Evolutionary conservation across 2,888 invertebrate species (phyloP), one percentile per base, ranked within the genome.

Genomic region (Pomacea canaliculata): DNA sequence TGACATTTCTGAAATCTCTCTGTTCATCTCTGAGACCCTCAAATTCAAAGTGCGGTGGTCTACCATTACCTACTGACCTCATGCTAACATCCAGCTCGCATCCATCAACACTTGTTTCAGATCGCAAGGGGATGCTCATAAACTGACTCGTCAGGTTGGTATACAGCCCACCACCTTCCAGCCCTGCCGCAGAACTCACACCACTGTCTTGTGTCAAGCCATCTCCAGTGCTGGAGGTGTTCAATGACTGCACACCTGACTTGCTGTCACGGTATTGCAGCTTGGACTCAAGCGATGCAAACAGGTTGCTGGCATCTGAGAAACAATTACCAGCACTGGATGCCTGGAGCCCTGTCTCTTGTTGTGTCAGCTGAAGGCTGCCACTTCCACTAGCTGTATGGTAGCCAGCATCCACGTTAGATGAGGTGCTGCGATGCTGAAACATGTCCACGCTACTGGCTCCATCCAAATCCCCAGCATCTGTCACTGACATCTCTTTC

Each of bases 391-490:
- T 88, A 46, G 86, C 84, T 56, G 88, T 89, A 76, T 89, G 86
- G 79, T 89, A 89, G 19, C 89, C 89, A 51, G 89, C 89, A 77
- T 89, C 89, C 77, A 88, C 88, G 81, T 81, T 85, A 78, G 85
- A 82, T 13, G 69, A 81, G 19, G 81, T 80, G 78, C 82, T 82
- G 10, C 82, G 84, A 71, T 78, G 79, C 37, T 76, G 81, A 60
- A 78, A 77, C 13, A 82, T 82, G 65, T 86, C 83, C 70, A 81
- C 77, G 12, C 77, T 80, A n/a, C 78, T 81, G 70, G 84, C 83
- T 76, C 80, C 77, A 19, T 83, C 83, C 60, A 79, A 82, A 65
- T 86, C 84, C 49, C 80, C 76, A 7, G 49, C 66, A 27, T 66
- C 72, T 9, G 66, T 77, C 72, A 67, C 68, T 67, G 73, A 66